Percentiles rank a stretch among this genome's conserved stretches.
Evolutionary conservation across 1,140 invertebrate species (phyloP).

Genomic region (Gryon sp.): DNA sequence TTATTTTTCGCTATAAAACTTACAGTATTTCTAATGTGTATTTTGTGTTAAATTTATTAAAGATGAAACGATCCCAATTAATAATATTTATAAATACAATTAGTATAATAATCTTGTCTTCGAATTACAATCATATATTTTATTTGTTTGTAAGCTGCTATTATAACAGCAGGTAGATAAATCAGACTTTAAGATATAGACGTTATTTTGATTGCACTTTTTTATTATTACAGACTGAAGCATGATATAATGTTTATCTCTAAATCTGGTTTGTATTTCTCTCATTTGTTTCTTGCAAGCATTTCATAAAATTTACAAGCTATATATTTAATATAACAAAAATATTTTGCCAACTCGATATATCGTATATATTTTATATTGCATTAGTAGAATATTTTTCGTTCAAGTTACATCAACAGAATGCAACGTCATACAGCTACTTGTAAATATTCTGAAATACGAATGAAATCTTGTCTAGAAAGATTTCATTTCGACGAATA

Average conservation of each 20-base stretch:
- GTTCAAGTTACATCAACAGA: no score
- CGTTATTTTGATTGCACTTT: slow-evolving; percentile 30
- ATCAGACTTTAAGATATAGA: slow-evolving; percentile 23
- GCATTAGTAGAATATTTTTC: no score
- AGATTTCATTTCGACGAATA: slow-evolving; percentile 18
- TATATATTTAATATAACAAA: slow-evolving; percentile 8
- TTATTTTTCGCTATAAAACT: slow-evolving; percentile 38
- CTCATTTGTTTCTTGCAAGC: not conserved
- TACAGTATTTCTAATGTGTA: slow-evolving; percentile 26
- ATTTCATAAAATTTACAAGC: slow-evolving; percentile 39
- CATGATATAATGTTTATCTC: slow-evolving; percentile 21
- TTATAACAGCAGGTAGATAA: no score
- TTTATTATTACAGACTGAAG: slow-evolving; percentile 5
- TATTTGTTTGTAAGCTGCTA: no score
- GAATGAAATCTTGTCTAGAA: slow-evolving; percentile 2
- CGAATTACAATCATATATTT: no score
- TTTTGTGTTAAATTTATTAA: slow-evolving; percentile 7
- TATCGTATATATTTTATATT: no score
- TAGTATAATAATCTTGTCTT: no score
- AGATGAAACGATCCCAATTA: slow-evolving; percentile 16
- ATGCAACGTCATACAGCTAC: slow-evolving; percentile 7
- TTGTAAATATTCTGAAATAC: slow-evolving; percentile 35
- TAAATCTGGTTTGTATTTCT: no score
- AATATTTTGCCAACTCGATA: slow-evolving; percentile 11
- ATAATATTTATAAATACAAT: no score